Evolutionary conservation across 2,888 invertebrate species (phyloP).

Genomic region (Eilema sororculum): DNA sequence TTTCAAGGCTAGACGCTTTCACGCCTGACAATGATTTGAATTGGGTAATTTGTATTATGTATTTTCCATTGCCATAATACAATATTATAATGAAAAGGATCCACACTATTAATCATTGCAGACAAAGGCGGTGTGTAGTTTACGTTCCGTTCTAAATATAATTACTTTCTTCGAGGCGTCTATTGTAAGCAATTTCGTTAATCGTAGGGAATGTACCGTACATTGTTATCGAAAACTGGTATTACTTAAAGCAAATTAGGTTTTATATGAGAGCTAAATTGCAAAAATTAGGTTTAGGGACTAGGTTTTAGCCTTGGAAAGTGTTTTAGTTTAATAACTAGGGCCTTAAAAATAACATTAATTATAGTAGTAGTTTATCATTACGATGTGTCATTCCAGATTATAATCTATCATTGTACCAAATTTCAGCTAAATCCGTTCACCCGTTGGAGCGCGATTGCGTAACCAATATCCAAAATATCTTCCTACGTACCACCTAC

Average conservation of each 20-base stretch:
- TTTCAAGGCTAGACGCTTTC: conserved; percentile 29
- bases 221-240: conserved; percentile 37
- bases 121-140: conserved; percentile 59
- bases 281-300: conserved; percentile 14
- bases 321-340: no score
- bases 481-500: no score
- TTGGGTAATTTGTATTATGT: conserved; percentile 53
- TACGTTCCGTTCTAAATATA: conserved; percentile 58
- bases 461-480: no score
- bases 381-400: no score
- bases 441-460: no score
- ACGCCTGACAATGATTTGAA: conserved; percentile 48
- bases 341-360: no score
- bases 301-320: no score
- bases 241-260: conserved; percentile 45
- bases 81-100: conserved; percentile 49
- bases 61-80: conserved; percentile 53
- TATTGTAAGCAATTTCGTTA: conserved; percentile 46
- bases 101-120: conserved; percentile 60
- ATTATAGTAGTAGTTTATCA: no score
- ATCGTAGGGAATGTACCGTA: conserved; percentile 39
- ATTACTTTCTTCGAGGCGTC: conserved; percentile 57
- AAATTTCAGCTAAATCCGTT: no score
- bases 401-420: no score
- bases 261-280: conserved; percentile 34